These are phyloP conservation scores for Xyrauchen texanus DNA, from an alignment of 2,113 vertebrate genomes.

Conservation along the genomic window DNA sequence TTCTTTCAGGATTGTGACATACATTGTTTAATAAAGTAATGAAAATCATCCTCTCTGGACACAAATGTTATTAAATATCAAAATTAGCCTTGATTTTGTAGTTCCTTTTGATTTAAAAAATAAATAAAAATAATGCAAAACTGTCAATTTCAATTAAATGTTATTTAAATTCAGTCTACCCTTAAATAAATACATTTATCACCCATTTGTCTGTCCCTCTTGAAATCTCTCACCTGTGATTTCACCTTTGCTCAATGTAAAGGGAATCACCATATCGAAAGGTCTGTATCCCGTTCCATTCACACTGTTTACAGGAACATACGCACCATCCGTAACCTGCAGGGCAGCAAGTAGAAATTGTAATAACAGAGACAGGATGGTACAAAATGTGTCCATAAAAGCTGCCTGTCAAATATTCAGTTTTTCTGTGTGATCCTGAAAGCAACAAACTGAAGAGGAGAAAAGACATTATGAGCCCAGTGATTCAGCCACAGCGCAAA, in stretches of 20 bases:
- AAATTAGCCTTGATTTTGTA: too few relatives aligned
- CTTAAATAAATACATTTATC: too few relatives aligned
- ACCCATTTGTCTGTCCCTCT: too few relatives aligned
- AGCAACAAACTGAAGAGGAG: conserved; percentile 44
- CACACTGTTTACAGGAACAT: conserved; percentile 76
- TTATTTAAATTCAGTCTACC: too few relatives aligned
- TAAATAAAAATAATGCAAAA: too few relatives aligned
- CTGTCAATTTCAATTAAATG: too few relatives aligned
- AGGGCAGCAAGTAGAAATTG: fast-evolving
- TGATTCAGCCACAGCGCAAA: conserved; percentile 56
- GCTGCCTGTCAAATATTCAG: conserved; percentile 38
- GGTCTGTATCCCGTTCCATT: conserved; percentile 90
- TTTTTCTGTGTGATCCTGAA: conserved; percentile 37
- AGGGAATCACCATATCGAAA: conserved; percentile 96
- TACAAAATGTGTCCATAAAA: neutral
- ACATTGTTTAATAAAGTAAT: too few relatives aligned
- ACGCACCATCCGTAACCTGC: conserved; percentile 85
- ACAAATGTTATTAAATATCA: too few relatives aligned
- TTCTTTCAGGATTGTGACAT: too few relatives aligned
- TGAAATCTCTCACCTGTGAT: conserved; percentile 83
- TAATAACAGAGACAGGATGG: conserved; percentile 17
- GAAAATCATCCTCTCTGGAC: too few relatives aligned
- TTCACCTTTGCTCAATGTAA: conserved; percentile 89
- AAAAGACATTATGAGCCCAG: neutral
- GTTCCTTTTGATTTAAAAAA: too few relatives aligned